Evolutionary conservation across 2,113 vertebrate genomes (phyloP), one percentile per base, ranked within the genome.

Genomic region (Elephantulus edwardii): DNA sequence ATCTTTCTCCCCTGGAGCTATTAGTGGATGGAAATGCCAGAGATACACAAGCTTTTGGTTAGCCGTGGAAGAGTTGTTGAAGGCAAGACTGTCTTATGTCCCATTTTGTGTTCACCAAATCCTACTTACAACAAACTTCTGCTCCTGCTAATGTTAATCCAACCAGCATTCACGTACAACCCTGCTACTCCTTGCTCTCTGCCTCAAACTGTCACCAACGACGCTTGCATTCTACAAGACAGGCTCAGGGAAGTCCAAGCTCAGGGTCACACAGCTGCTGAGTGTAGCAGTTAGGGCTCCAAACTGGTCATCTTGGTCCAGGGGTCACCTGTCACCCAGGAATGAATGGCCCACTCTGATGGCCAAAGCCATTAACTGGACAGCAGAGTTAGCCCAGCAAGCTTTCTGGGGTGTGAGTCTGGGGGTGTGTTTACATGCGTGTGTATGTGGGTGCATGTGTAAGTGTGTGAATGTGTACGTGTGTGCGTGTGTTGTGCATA

Each of bases 221-320:
- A 66, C 4, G n/a, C 20, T 9, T 3, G 2, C 33, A 0, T 68
- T 26, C 40, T n/a, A 16, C 2, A 8, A 24, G 20, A 60, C 19
- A n/a, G 35, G 77, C 35, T 35, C 68, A 42, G 89, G 78, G 71
- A 86, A n/a, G 74, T 60, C 71, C 14, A 50, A 5, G 4, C 26
- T 35, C 5, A 4, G 35, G 35, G 35, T 60, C 83, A 85, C 87
- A 58, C 4, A 44, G 64, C 19, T 26, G 8, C 66, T 1, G 14
- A 12, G 26, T 19, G 9, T 14, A 20, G 77, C 54, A 42, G n/a
- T 44, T 5, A 33, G 14, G 62, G 12, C 5, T 8, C 3, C 12
- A 7, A 16, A 5, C 6, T 1, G 44, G 68, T 11, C 75, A 77
- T 75, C 54, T 38, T 19, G 40, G 9, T n/a, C 35, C 20, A 8